phyloP scores from a whole-genome alignment of 2,113 vertebrate genomes.

The Upupa epops region DNA sequence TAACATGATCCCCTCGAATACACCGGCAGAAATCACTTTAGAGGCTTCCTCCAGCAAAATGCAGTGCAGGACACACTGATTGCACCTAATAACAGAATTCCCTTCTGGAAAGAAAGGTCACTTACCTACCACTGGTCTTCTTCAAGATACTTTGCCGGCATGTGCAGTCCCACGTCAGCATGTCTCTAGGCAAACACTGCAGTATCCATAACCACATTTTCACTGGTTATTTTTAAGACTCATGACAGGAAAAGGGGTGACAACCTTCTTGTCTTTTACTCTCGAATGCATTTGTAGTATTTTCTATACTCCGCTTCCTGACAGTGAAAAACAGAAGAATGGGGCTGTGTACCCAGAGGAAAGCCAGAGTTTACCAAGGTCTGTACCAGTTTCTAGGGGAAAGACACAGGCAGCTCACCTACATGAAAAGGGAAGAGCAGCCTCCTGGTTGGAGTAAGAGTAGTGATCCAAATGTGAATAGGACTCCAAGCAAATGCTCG shows the following conservation, averaged over 20 bases:
- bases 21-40: neutral
- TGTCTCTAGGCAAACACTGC: neutral
- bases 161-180: neutral
- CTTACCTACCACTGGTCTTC: neutral
- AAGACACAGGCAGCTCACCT: neutral
- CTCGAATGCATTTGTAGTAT: neutral
- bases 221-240: neutral
- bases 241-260: neutral
- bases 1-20: neutral
- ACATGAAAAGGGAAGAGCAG: neutral
- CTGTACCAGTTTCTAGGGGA: neutral
- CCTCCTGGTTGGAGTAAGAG: neutral
- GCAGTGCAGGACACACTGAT: fast-evolving
- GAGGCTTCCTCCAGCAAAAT: neutral
- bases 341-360: neutral
- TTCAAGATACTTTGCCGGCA: neutral
- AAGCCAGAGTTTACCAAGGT: neutral
- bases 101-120: neutral
- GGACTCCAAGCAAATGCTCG: neutral
- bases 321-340: neutral
- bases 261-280: neutral
- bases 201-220: neutral
- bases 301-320: neutral
- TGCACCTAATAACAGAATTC: neutral
- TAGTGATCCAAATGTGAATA: neutral